Evolutionary conservation across 1,140 invertebrate genomes (phyloP).

Genomic region (Epicauta chinensis): DNA sequence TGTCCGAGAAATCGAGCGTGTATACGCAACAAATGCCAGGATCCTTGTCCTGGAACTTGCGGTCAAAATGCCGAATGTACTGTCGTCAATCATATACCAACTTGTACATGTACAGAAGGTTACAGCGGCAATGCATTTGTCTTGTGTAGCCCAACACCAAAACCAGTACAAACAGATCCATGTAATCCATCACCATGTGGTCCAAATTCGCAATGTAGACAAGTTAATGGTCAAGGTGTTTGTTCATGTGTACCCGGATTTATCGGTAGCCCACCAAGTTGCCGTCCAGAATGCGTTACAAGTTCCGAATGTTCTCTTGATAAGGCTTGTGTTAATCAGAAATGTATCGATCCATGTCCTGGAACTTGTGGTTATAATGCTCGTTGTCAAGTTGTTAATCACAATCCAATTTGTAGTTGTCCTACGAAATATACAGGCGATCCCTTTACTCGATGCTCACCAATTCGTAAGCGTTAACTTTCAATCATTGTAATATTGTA

Average conservation of each 20-base stretch:
- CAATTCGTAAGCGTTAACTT: constrained; percentile 45
- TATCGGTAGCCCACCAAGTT: constrained; percentile 60
- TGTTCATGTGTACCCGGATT: constrained; percentile 62
- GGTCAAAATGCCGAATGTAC: constrained; percentile 59
- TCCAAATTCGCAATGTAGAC: constrained; percentile 57
- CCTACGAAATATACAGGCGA: constrained; percentile 54
- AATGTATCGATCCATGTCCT: constrained; percentile 67
- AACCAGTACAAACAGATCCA: constrained; percentile 41
- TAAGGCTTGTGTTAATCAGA: constrained; percentile 65
- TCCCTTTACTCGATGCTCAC: constrained; percentile 56
- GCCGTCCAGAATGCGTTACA: constrained; percentile 61
- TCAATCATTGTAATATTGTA: neutral
- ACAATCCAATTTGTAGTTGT: constrained; percentile 61
- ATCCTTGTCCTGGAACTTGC: constrained; percentile 64
- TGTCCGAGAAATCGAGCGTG: constrained; percentile 63
- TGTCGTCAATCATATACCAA: constrained; percentile 62
- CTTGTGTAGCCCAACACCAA: constrained; percentile 45
- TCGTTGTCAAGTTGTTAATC: constrained; percentile 52
- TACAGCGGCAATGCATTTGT: constrained; percentile 59
- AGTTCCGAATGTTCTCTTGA: constrained; percentile 60
- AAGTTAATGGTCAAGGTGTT: constrained; percentile 54
- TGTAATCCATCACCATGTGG: constrained; percentile 62
- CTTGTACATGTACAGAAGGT: constrained; percentile 61
- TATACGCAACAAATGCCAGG: constrained; percentile 59
- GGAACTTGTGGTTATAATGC: constrained; percentile 56